A percentile compares a stretch with the other conserved stretches of the same genome.
Evolutionary conservation across 2,888 invertebrate genomes (phyloP).

Genomic region (Deroplatys truncata): DNA sequence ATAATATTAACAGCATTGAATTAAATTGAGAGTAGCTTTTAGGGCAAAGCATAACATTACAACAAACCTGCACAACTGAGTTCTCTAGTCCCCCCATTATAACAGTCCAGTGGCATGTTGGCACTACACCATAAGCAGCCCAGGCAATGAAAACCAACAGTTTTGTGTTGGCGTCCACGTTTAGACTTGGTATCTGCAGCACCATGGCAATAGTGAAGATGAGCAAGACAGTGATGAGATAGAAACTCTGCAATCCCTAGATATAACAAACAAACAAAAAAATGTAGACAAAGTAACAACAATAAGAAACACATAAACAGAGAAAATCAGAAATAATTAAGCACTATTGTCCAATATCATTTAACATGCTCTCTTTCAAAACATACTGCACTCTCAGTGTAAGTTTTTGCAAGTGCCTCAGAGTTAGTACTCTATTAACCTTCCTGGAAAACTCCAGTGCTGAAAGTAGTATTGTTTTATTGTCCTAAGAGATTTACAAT

Average conservation of each 20-base stretch:
- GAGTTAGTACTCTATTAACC: too few relatives aligned
- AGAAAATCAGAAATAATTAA: too few relatives aligned
- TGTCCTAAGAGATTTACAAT: too few relatives aligned
- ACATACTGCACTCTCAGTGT: too few relatives aligned
- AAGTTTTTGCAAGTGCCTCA: too few relatives aligned
- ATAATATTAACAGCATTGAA: background rate
- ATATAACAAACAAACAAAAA: slow-evolving; percentile 38
- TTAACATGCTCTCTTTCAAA: too few relatives aligned
- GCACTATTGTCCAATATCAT: too few relatives aligned
- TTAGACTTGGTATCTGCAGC: slow-evolving; percentile 70
- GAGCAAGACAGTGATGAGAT: slow-evolving; percentile 73
- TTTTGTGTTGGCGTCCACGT: slow-evolving; percentile 67
- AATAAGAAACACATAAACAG: too few relatives aligned
- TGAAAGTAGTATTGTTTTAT: too few relatives aligned
- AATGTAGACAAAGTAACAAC: background rate
- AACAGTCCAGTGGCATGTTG: slow-evolving; percentile 86
- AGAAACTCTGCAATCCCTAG: slow-evolving; percentile 73
- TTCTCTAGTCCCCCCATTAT: slow-evolving; percentile 85
- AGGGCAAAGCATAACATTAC: background rate
- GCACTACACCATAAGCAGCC: slow-evolving; percentile 87
- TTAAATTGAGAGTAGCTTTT: background rate
- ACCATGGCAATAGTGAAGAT: slow-evolving; percentile 78
- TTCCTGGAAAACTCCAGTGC: too few relatives aligned
- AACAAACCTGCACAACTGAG: slow-evolving; percentile 71
- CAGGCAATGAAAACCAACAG: slow-evolving; percentile 78